Conservation (phyloP, 2,113 vertebrate genomes). For the Nymphicus hollandicus region DNA sequence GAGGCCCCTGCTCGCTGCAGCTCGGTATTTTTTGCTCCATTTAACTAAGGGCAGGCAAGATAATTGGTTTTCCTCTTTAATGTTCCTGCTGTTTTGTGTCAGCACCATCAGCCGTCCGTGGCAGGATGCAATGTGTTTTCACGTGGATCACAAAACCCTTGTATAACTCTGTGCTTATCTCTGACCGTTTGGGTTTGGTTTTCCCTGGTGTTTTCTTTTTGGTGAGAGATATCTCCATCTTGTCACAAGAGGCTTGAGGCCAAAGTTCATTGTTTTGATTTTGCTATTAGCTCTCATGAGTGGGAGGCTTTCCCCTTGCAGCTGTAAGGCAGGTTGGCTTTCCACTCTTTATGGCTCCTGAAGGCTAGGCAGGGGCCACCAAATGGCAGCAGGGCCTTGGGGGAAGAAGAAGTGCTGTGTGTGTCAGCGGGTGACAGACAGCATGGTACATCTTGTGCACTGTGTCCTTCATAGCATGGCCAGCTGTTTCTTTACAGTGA, state of each 20-base stretch:
- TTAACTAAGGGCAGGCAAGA: background rate
- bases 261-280: background rate
- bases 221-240: background rate
- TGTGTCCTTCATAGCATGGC: background rate
- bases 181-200: rapidly evolving
- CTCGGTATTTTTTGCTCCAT: background rate
- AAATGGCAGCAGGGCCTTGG: background rate
- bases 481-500: background rate
- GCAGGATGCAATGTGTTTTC: background rate
- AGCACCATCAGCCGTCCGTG: background rate
- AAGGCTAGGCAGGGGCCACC: rapidly evolving
- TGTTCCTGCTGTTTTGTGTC: background rate
- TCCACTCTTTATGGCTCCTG: rapidly evolving
- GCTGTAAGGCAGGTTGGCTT: background rate
- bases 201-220: background rate
- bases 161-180: background rate
- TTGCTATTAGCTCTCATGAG: rapidly evolving
- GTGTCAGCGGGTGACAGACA: background rate
- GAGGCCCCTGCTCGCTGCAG: background rate
- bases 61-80: slow-evolving; percentile 3
- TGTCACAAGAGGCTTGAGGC: background rate
- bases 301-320: background rate
- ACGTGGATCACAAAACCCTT: background rate
- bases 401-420: background rate
- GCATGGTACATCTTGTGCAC: background rate